Conservation (phyloP, 2,113 vertebrate genomes). For the Cyprinus carpio region DNA sequence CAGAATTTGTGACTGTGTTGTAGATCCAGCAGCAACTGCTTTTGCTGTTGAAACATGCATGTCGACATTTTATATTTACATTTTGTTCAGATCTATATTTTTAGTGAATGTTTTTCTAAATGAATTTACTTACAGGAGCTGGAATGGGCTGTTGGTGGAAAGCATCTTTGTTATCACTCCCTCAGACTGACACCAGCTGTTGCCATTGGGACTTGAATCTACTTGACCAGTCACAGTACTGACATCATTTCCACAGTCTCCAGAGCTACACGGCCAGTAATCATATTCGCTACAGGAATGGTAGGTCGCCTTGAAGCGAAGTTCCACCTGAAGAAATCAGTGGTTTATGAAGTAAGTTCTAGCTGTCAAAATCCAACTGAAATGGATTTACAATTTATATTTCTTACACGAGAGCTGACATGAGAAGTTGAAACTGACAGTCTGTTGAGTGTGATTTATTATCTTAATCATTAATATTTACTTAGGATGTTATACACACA, state of each 20-base stretch:
- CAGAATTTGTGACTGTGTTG: not conserved
- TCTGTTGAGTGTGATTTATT: no score
- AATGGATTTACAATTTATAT: no score
- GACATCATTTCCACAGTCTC: slow-evolving; percentile 45
- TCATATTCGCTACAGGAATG: not conserved
- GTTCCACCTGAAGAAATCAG: slow-evolving; percentile 57
- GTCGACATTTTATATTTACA: not conserved
- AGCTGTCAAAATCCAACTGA: no score
- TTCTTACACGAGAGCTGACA: no score
- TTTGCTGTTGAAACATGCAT: slow-evolving; percentile 15
- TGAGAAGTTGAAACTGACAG: no score
- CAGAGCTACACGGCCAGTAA: slow-evolving; percentile 12
- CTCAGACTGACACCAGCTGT: slow-evolving; percentile 67
- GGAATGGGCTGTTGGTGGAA: slow-evolving; percentile 62
- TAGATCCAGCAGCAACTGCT: slow-evolving; percentile 45
- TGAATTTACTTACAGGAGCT: slow-evolving; percentile 56
- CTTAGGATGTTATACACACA: no score
- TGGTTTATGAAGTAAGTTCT: not conserved
- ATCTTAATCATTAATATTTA: no score
- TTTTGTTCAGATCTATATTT: not conserved
- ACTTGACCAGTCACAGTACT: slow-evolving; percentile 13
- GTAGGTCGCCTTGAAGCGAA: slow-evolving; percentile 57
- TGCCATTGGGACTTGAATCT: slow-evolving; percentile 45
- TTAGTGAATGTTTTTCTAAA: not conserved
- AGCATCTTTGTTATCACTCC: slow-evolving; percentile 51